Percentiles rank a stretch among this genome's conserved stretches.
phyloP scores from a whole-genome alignment of 1,140 invertebrate genomes.

The Propsilocerus akamusi region DNA sequence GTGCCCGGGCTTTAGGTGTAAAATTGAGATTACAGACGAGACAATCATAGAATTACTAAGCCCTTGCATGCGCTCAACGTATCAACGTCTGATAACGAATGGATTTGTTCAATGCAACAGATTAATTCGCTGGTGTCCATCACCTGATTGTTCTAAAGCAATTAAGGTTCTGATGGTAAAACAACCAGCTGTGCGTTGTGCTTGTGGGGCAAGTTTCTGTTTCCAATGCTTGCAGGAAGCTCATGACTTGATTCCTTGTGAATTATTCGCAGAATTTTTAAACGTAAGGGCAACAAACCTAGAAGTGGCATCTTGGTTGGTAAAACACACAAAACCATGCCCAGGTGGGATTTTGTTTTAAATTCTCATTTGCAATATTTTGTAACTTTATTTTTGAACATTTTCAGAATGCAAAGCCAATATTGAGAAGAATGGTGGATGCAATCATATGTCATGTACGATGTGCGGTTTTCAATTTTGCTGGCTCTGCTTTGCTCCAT shows the following conservation, averaged over 20 bases:
- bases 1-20: too few relatives aligned
- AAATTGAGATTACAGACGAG: too few relatives aligned
- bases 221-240: constrained; percentile 50
- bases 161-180: constrained; percentile 45
- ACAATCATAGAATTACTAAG: too few relatives aligned
- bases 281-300: not conserved
- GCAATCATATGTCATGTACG: constrained; percentile 67
- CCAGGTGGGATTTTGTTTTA: constrained; percentile 8
- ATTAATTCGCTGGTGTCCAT: constrained; percentile 52
- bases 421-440: constrained; percentile 58
- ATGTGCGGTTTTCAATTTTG: constrained; percentile 62
- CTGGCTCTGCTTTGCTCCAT: constrained; percentile 61
- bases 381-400: constrained; percentile 8
- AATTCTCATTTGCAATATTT: constrained; percentile 6
- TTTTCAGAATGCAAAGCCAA: constrained; percentile 36
- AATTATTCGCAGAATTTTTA: constrained; percentile 2
- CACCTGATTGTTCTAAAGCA: constrained; percentile 47
- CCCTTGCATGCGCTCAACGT: too few relatives aligned
- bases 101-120: constrained; percentile 61
- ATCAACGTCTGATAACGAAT: constrained; percentile 56
- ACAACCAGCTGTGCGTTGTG: constrained; percentile 40
- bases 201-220: constrained; percentile 45
- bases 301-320: constrained; percentile 6
- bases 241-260: constrained; percentile 53
- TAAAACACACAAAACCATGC: constrained; percentile 3